Conservation (phyloP, 2,888 invertebrate genomes). For the Cybosia mesomella region DNA sequence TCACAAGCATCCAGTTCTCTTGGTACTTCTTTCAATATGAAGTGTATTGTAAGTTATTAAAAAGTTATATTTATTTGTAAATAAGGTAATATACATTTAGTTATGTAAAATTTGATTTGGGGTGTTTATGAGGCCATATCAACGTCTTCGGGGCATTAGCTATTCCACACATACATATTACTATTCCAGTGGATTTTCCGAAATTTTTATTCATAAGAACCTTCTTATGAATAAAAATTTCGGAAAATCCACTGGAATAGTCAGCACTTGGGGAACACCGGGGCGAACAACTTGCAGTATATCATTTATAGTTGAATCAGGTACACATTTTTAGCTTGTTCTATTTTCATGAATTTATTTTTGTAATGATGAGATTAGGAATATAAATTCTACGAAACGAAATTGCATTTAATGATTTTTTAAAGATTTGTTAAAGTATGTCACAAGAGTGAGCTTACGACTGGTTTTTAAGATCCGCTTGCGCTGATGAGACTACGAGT, state of each 20-base stretch:
- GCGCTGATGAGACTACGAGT: conserved; percentile 59
- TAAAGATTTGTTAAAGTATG: conserved; percentile 72
- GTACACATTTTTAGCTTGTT: no score
- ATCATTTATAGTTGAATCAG: no score
- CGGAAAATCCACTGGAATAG: no score
- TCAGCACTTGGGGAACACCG: no score
- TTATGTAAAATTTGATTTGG: neutral
- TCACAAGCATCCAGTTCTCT: conserved; percentile 58
- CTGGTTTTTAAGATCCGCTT: conserved; percentile 70
- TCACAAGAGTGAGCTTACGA: conserved; percentile 66
- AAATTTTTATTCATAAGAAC: no score
- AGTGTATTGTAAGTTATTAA: conserved; percentile 76
- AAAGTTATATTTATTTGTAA: conserved; percentile 9
- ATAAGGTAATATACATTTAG: neutral
- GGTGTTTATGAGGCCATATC: neutral
- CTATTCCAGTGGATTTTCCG: no score
- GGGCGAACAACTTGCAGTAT: no score
- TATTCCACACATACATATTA: no score
- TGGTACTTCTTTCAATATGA: conserved; percentile 70
- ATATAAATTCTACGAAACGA: neutral
- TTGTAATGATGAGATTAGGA: neutral
- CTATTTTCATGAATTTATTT: neutral
- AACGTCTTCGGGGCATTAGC: neutral
- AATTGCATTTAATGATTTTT: conserved; percentile 36
- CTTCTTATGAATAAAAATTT: no score